Evolutionary conservation across 2,113 vertebrate genomes (phyloP), one percentile per base, ranked within the genome.

Genomic region (Upupa epops): DNA sequence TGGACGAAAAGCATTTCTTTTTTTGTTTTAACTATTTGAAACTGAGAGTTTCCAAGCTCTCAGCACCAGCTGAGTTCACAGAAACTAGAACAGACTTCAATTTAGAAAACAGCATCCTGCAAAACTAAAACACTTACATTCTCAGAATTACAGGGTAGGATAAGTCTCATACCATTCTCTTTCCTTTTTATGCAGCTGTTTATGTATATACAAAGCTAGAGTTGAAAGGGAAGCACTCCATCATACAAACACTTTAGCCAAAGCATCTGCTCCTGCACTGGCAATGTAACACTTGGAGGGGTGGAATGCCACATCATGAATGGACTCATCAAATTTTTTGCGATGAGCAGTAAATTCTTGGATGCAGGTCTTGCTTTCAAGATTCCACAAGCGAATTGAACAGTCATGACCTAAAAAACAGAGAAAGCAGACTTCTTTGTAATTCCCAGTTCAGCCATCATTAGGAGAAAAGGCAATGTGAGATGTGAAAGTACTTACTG

Each of bases 241-340:
- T 99, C 99, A 99, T 99, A 99, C 99, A 86, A 99, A 99, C 95
- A 99, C 99, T 98, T 99, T 99, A 76, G 99, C 99, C 91, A 99
- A 98, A n/a, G 99, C 99, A 45, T 99, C 99, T 14, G 99, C 98
- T 85, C 99, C 99, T 68, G 99, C 99, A 86, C 99, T 99, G 96
- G 99, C 99, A 87, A 99, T 99, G 93, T 99, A 99, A 97, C 99
- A 99, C 97, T 99, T 99, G 75, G 99, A 98, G 60, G 99, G 99
- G 90, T 99, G 99, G 94, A 99, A 99, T 92, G 99, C 99, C 97
- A 99, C 99, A 68, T 99, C 99, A 51, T 99, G 98, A 96, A 99
- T 99, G 4, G 99, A 99, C 95, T 99, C 99, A 76, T 99, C 99
- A 55, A 98, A 99, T 95, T 99, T 99, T 97, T 99, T 99, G 94